Evolutionary conservation across 2,113 vertebrate species (phyloP).

Genomic region (Brienomyrus brachyistius): DNA sequence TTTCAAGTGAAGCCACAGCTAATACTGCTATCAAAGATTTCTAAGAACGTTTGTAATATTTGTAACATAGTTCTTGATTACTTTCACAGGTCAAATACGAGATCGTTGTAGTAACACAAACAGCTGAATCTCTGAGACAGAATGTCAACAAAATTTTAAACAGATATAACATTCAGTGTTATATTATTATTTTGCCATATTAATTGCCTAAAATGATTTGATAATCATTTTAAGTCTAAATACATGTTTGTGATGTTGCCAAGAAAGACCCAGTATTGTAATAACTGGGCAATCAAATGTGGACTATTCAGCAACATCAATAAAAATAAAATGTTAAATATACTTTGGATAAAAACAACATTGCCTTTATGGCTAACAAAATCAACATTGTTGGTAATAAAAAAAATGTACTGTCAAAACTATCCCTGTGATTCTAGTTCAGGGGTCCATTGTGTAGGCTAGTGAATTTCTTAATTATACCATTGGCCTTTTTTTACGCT

Average conservation of each 20-base stretch:
- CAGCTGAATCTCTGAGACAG: not conserved
- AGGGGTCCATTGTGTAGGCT: not conserved
- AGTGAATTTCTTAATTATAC: not conserved
- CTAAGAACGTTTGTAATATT: not conserved
- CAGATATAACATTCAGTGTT: not conserved
- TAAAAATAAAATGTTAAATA: not conserved
- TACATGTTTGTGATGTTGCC: not conserved
- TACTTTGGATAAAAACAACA: not conserved
- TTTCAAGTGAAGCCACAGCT: slow-evolving; percentile 1
- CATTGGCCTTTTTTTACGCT: not conserved
- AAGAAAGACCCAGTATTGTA: not conserved
- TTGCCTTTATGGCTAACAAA: not conserved
- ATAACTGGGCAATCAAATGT: not conserved
- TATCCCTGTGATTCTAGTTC: not conserved
- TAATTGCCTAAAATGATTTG: not conserved
- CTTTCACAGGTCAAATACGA: not conserved
- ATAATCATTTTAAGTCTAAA: not conserved
- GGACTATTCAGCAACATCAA: not conserved
- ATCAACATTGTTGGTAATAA: not conserved
- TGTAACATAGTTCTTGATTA: not conserved
- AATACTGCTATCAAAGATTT: not conserved
- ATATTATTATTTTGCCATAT: not conserved
- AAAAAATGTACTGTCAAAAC: not conserved
- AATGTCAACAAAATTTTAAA: not conserved
- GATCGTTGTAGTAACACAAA: not conserved